These are phyloP conservation scores for Spea bombifrons DNA, from an alignment of 2,113 vertebrate species.

Conservation along the genomic window DNA sequence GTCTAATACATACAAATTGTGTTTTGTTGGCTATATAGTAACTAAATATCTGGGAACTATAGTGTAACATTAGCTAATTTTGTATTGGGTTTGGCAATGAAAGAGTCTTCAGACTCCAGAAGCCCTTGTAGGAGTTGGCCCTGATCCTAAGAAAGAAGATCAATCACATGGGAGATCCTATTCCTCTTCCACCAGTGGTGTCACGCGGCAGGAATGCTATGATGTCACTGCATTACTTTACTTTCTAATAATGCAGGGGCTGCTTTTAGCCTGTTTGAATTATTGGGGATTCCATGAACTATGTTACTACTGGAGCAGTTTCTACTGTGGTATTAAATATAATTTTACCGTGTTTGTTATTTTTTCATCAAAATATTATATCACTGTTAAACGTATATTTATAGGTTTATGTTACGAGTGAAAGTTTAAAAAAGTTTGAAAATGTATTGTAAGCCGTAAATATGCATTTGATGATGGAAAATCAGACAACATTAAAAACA, in stretches of 20 bases:
- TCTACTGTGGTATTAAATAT: neutral
- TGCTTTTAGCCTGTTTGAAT: conserved; percentile 13
- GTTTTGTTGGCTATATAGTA: too few relatives aligned
- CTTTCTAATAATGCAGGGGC: conserved; percentile 40
- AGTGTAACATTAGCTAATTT: conserved; percentile 4
- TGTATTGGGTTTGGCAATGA: conserved; percentile 29
- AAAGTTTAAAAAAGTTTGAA: too few relatives aligned
- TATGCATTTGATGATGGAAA: too few relatives aligned
- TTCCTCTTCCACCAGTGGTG: conserved; percentile 34
- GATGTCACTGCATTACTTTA: conserved; percentile 47
- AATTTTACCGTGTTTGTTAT: neutral
- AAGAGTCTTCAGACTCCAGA: conserved; percentile 35
- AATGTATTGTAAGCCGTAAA: too few relatives aligned
- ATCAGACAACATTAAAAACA: too few relatives aligned
- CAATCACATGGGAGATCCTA: conserved; percentile 41
- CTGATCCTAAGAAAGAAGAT: conserved; percentile 28
- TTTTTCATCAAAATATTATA: too few relatives aligned
- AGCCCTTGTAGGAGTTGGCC: conserved; percentile 41
- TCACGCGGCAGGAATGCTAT: conserved; percentile 36
- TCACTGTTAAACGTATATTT: too few relatives aligned
- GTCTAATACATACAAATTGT: too few relatives aligned
- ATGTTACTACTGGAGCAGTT: neutral
- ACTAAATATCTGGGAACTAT: too few relatives aligned
- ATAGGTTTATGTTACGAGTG: too few relatives aligned
- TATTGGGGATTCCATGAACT: conserved; percentile 33